Percentiles rank a stretch among this genome's conserved stretches.
Conservation (phyloP, 2,113 vertebrate species). For the Atractosteus spatula region DNA sequence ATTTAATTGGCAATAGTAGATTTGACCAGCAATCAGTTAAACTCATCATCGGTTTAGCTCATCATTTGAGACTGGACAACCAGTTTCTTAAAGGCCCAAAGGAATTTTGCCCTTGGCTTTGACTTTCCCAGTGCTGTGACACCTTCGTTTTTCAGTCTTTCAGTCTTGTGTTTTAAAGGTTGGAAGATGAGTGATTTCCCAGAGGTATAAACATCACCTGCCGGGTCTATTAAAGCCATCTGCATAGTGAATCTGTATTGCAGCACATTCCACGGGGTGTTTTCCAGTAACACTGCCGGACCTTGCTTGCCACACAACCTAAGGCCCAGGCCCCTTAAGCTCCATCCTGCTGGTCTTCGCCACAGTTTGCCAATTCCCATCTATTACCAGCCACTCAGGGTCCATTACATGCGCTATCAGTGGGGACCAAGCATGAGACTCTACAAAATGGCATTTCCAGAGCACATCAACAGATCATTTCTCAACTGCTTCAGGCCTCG, state of each 20-base stretch:
- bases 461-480: slow-evolving; percentile 80
- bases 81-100: slow-evolving; percentile 7
- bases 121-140: background rate
- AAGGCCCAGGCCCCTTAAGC: slow-evolving; percentile 29
- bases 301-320: slow-evolving; percentile 33
- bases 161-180: slow-evolving; percentile 43
- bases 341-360: slow-evolving; percentile 25
- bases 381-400: slow-evolving; percentile 55
- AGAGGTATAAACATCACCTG: slow-evolving; percentile 48
- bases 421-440: slow-evolving; percentile 68
- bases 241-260: slow-evolving; percentile 51
- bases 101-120: slow-evolving; percentile 25
- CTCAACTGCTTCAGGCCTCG: slow-evolving; percentile 82
- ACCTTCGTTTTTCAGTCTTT: slow-evolving; percentile 30
- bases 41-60: slow-evolving; percentile 16
- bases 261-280: slow-evolving; percentile 30
- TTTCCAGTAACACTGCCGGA: slow-evolving; percentile 20
- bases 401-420: slow-evolving; percentile 65
- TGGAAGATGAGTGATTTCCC: slow-evolving; percentile 55
- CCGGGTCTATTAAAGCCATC: slow-evolving; percentile 60
- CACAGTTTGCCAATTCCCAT: slow-evolving; percentile 24
- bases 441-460: slow-evolving; percentile 85
- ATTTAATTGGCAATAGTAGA: background rate
- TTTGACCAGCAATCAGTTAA: slow-evolving; percentile 3
- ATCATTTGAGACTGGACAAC: slow-evolving; percentile 27